These are phyloP conservation scores for Hyperoplus lanceolatus DNA, from an alignment of 2,797 vertebrate genomes.

Conservation along the genomic window DNA sequence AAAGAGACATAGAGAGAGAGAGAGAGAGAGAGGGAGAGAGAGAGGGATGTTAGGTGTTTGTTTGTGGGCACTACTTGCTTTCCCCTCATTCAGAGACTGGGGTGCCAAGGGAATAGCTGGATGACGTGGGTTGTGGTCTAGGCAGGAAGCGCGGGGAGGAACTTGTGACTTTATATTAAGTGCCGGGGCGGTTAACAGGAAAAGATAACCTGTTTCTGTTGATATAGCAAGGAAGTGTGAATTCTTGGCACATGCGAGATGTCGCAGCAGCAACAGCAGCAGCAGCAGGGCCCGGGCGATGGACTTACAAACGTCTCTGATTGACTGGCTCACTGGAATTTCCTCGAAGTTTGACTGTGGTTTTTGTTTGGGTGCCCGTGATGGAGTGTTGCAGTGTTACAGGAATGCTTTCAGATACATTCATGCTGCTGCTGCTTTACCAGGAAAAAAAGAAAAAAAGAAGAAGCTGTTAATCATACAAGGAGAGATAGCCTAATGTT, in stretches of 20 bases:
- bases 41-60: constrained; percentile 70
- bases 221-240: constrained; percentile 78
- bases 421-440: constrained; percentile 16
- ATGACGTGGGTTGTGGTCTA: constrained; percentile 85
- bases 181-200: constrained; percentile 83
- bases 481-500: constrained; percentile 20
- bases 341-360: constrained; percentile 61
- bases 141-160: constrained; percentile 84
- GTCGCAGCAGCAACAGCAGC: constrained; percentile 8
- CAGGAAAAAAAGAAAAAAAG: background rate
- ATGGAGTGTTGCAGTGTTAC: constrained; percentile 55
- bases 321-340: constrained; percentile 67
- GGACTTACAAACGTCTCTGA: constrained; percentile 56
- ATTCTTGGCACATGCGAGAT: constrained; percentile 70
- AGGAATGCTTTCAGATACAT: constrained; percentile 63
- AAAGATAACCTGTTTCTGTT: constrained; percentile 82
- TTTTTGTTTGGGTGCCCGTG: constrained; percentile 65
- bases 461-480: constrained; percentile 46
- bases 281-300: background rate
- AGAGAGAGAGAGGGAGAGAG: constrained; percentile 26
- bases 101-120: constrained; percentile 72
- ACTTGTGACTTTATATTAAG: constrained; percentile 87
- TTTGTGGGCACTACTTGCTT: constrained; percentile 73
- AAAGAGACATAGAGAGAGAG: constrained; percentile 22
- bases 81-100: constrained; percentile 52